Percentiles rank a stretch among this genome's conserved stretches.
Evolutionary conservation across 2,113 vertebrate genomes (phyloP).

Genomic region (Paramisgurnus dabryanus): DNA sequence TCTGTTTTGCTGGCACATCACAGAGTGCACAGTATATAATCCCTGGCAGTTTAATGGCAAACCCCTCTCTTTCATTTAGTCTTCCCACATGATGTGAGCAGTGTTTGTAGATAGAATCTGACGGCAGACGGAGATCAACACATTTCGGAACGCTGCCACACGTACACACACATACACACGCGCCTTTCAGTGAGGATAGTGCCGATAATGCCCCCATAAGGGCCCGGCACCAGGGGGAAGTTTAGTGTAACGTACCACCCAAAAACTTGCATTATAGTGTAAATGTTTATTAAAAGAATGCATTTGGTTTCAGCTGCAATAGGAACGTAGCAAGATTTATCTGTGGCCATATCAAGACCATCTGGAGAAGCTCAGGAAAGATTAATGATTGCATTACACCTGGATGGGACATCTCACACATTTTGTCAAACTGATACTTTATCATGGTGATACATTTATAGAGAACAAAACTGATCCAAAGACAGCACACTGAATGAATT

Average conservation of each 20-base stretch:
- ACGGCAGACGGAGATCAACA: constrained; percentile 58
- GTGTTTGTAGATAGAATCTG: constrained; percentile 75
- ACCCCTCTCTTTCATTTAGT: constrained; percentile 70
- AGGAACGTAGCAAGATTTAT: too few species aligned
- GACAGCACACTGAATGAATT: background rate
- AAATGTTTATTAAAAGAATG: too few species aligned
- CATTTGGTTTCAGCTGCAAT: too few species aligned
- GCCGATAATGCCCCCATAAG: constrained; percentile 45
- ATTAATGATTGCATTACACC: constrained; percentile 24
- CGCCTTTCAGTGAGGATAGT: constrained; percentile 39
- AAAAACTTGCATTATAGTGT: background rate
- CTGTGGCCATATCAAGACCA: too few species aligned
- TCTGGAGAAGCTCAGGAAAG: background rate
- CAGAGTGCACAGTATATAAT: constrained; percentile 75
- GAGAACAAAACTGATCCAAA: background rate
- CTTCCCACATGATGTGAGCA: constrained; percentile 64
- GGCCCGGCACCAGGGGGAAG: background rate
- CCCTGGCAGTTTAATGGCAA: constrained; percentile 75
- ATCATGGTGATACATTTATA: background rate
- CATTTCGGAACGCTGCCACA: constrained; percentile 21
- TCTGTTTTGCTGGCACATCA: constrained; percentile 74
- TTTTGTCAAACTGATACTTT: background rate
- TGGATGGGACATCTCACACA: background rate
- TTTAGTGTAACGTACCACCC: background rate
- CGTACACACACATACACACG: constrained; percentile 14